Percentiles rank a stretch among this genome's conserved stretches.
Conservation (phyloP, 2,888 invertebrate genomes). For the Callimorpha dominula region DNA sequence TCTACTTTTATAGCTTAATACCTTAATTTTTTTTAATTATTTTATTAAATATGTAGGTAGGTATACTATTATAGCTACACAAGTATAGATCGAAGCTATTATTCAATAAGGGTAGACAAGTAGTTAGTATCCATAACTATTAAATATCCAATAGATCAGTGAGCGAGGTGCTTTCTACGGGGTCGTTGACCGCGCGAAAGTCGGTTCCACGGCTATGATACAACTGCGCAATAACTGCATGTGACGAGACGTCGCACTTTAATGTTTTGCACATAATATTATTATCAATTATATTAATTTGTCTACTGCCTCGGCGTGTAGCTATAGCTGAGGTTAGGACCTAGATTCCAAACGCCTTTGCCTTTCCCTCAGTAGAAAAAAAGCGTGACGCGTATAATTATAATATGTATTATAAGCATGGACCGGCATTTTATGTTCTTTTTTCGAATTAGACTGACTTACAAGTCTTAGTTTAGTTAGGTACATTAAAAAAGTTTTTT, state of each 20-base stretch:
- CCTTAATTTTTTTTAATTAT: too few relatives aligned
- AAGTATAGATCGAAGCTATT: conserved; percentile 9
- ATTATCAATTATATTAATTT: conserved; percentile 4
- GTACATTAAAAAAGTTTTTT: background rate
- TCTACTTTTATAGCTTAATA: too few relatives aligned
- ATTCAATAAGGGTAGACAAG: conserved; percentile 31
- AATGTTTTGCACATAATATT: conserved; percentile 22
- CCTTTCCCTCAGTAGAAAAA: background rate
- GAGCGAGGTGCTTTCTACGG: conserved; percentile 62
- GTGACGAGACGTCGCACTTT: conserved; percentile 32
- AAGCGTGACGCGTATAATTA: background rate
- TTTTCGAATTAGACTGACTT: background rate
- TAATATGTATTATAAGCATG: too few relatives aligned
- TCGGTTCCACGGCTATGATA: conserved; percentile 48
- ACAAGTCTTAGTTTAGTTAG: background rate
- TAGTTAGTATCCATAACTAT: conserved; percentile 34
- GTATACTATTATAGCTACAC: too few relatives aligned
- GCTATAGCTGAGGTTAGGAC: background rate
- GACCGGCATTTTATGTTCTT: background rate
- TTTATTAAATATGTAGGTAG: too few relatives aligned
- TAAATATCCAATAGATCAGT: conserved; percentile 47
- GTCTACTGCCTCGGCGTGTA: background rate
- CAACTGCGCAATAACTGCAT: conserved; percentile 41
- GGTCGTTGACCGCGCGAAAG: conserved; percentile 69
- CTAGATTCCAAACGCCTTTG: background rate